Percentiles rank a stretch among this genome's conserved stretches.
phyloP scores from a whole-genome alignment of 2,797 vertebrate genomes.

The Pogonophryne albipinna region DNA sequence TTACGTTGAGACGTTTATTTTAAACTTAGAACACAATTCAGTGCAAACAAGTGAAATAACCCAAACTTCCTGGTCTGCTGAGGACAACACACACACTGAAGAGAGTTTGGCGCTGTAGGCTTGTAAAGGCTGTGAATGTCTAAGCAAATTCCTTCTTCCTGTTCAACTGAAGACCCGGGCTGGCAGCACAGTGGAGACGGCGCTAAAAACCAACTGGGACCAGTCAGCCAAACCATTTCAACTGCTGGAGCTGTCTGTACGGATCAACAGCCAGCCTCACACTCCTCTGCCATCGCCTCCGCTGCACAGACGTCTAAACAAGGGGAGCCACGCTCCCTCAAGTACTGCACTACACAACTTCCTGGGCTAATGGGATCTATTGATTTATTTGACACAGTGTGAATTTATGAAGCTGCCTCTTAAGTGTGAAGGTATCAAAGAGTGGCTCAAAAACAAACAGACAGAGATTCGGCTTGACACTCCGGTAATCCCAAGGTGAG shows the following conservation, averaged over 20 bases:
- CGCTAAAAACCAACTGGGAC: conserved; percentile 70
- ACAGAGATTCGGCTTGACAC: conserved; percentile 75
- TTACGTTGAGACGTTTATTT: background rate
- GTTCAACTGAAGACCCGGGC: conserved; percentile 51
- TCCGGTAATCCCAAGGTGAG: conserved; percentile 74
- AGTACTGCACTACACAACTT: conserved; percentile 74
- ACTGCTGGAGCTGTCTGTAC: conserved; percentile 74
- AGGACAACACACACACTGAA: conserved; percentile 14
- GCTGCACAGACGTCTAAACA: conserved; percentile 66
- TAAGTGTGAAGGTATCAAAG: conserved; percentile 80
- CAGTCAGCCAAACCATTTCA: conserved; percentile 75
- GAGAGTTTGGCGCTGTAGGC: conserved; percentile 43
- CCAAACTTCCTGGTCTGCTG: conserved; percentile 3
- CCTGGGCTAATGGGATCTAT: conserved; percentile 82
- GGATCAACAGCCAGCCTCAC: conserved; percentile 67
- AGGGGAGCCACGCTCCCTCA: conserved; percentile 58
- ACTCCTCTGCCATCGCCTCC: conserved; percentile 59
- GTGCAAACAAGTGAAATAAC: conserved; percentile 6
- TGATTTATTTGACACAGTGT: conserved; percentile 85
- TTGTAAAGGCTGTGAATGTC: conserved; percentile 51
- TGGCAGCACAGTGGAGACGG: conserved; percentile 64
- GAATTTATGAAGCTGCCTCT: conserved; percentile 82
- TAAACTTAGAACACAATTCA: background rate
- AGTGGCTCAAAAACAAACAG: conserved; percentile 80
- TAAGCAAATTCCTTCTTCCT: conserved; percentile 53